Conservation (phyloP, 1,140 invertebrate species). For the Xylocopa sonorina region DNA sequence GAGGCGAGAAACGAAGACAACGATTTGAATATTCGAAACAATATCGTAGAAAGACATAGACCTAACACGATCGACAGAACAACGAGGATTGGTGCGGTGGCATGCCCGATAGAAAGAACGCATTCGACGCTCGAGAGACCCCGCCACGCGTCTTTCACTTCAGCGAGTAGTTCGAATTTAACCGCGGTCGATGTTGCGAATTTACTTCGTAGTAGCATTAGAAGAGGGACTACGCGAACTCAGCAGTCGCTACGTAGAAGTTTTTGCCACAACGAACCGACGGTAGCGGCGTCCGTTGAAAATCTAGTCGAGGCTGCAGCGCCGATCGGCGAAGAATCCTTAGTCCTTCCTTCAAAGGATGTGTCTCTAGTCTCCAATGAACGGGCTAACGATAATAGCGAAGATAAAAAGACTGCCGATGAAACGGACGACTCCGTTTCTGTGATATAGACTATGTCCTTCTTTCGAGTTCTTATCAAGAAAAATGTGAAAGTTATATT, state of each 20-base stretch:
- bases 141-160: conserved; percentile 21
- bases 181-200: conserved; percentile 84
- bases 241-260: conserved; percentile 69
- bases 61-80: conserved; percentile 74
- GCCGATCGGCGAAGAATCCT: conserved; percentile 83
- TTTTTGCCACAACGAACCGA: conserved; percentile 71
- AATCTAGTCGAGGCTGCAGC: conserved; percentile 84
- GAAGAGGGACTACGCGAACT: conserved; percentile 77
- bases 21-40: background rate
- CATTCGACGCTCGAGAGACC: conserved; percentile 57
- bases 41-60: conserved; percentile 51
- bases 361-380: conserved; percentile 74
- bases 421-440: conserved; percentile 78
- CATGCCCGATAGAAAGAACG: conserved; percentile 44
- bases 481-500: background rate
- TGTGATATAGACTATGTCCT: conserved; percentile 78
- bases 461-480: conserved; percentile 5
- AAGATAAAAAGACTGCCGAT: conserved; percentile 79
- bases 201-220: conserved; percentile 83
- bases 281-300: conserved; percentile 80
- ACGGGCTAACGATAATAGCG: conserved; percentile 58
- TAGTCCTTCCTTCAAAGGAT: conserved; percentile 77
- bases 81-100: conserved; percentile 51
- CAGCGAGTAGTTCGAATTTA: conserved; percentile 74
- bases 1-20: conserved; percentile 66